phyloP scores from a whole-genome alignment of 2,113 vertebrate species.

The Hippocampus comes region DNA sequence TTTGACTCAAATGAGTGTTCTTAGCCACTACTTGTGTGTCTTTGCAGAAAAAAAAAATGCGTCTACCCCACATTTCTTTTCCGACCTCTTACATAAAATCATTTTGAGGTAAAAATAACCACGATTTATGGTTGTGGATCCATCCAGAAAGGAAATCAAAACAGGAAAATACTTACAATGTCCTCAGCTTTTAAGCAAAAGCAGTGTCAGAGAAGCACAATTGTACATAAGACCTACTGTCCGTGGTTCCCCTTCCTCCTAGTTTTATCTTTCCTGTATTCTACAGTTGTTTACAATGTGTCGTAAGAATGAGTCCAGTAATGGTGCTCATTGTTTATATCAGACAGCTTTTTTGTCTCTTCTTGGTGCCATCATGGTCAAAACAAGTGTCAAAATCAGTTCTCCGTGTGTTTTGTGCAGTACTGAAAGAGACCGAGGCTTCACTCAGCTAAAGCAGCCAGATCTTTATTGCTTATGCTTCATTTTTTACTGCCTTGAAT shows the following conservation, averaged over 20 bases:
- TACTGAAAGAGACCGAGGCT: slow-evolving; percentile 47
- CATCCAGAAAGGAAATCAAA: slow-evolving; percentile 3
- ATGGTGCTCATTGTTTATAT: slow-evolving; percentile 19
- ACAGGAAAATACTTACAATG: slow-evolving; percentile 5
- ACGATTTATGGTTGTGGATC: not conserved
- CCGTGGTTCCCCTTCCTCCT: not conserved
- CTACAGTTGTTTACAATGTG: slow-evolving; percentile 10
- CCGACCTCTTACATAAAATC: not conserved
- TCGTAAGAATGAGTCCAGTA: slow-evolving; percentile 1
- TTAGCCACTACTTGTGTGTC: not conserved
- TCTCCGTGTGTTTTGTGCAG: slow-evolving; percentile 46
- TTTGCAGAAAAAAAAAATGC: not conserved
- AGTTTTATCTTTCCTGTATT: not conserved
- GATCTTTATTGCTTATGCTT: slow-evolving; percentile 58
- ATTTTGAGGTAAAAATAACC: slow-evolving; percentile 5
- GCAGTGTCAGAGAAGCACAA: slow-evolving; percentile 23
- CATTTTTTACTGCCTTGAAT: slow-evolving; percentile 62
- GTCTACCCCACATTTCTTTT: not conserved
- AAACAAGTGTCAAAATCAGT: slow-evolving; percentile 39
- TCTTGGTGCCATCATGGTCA: slow-evolving; percentile 23
- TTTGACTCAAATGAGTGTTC: too few relatives aligned
- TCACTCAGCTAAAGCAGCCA: slow-evolving; percentile 38
- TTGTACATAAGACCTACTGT: not conserved
- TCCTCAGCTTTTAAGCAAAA: slow-evolving; percentile 1
- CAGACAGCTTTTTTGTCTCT: slow-evolving; percentile 17